Conservation (phyloP, 2,797 vertebrate genomes). For the Petrocephalus sullivani region DNA sequence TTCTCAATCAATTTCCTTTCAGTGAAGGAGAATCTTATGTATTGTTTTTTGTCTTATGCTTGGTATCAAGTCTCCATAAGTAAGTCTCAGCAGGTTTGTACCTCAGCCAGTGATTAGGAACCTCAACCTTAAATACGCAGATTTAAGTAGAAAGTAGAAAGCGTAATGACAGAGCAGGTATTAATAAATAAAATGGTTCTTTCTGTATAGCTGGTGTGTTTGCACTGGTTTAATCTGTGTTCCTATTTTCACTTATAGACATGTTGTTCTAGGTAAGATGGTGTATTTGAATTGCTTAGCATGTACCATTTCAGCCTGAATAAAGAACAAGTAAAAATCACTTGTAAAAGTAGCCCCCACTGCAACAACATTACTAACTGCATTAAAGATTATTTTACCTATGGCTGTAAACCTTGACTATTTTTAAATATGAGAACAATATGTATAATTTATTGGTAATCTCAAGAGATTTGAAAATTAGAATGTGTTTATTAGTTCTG, state of each 20-base stretch:
- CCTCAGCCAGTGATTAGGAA: not conserved
- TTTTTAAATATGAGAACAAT: not conserved
- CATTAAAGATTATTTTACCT: not conserved
- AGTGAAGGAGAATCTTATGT: slow-evolving; percentile 10
- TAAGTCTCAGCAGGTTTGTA: not conserved
- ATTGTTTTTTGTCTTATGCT: not conserved
- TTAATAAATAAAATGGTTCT: not conserved
- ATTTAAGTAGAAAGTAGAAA: not conserved
- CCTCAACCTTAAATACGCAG: not conserved
- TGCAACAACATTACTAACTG: not conserved
- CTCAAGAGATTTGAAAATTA: not conserved
- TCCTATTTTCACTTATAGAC: not conserved
- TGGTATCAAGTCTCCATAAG: not conserved
- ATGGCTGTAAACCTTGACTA: not conserved
- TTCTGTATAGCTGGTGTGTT: not conserved
- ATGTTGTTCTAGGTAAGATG: not conserved
- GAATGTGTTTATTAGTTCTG: not conserved
- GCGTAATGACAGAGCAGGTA: not conserved
- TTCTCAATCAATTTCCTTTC: slow-evolving; percentile 15
- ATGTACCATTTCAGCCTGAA: not conserved
- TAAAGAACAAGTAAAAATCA: not conserved
- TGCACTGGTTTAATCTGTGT: not conserved
- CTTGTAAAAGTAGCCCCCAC: not conserved
- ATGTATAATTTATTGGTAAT: not conserved
- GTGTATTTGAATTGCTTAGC: not conserved